Base-by-base conservation (phyloP, 2,888 invertebrate genomes). In the Epicampocera succincta region DNA sequence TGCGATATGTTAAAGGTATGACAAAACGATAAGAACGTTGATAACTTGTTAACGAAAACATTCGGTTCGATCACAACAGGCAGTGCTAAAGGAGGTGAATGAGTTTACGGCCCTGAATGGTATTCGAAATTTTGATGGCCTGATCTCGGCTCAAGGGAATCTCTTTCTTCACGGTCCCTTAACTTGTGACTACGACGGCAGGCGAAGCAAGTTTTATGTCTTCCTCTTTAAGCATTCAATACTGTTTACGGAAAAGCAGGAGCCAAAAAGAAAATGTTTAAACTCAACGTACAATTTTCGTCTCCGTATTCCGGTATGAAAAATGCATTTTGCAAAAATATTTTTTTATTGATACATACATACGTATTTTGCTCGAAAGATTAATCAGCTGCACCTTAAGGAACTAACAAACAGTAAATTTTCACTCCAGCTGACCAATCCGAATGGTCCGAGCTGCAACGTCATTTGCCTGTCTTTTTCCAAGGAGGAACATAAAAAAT, bases 161-260 rank as follows among this genome's bases (percentile, higher is more conserved):
- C 61, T 82, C 13, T 46, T 82, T 21, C 46, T 12, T 42, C 78
- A 66, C 13, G 78, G 65, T 0, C 52, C 6, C 19, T 38, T 82
- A 13, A n/a, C 3, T 1, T 82, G 82, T 12, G 38, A 40, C 0
- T 66, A 74, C 40, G 21, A 66, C 19, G 69, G 60, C 13, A 78
- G 54, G 48, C 60, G 38, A 12, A 40, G 40, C 1, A 60, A 60
- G n/a, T 52, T 66, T 9, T 66, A 82, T 50, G 78, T 66, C 1
- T 82, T 82, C 29, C 60, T 82, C 1, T 82, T 78, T 19, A 66
- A 71, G 9, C 48, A 54, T 3, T 11, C 71, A 13, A 61, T 82
- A 5, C n/a, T 82, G n/a, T 82, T 82, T 56, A 82, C 82, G 38
- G 60, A 74, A 21, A 60, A 65, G 56, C 17, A 60, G n/a, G 42